Evolutionary conservation across 2,797 vertebrate species (phyloP).

Genomic region (Esox lucius): DNA sequence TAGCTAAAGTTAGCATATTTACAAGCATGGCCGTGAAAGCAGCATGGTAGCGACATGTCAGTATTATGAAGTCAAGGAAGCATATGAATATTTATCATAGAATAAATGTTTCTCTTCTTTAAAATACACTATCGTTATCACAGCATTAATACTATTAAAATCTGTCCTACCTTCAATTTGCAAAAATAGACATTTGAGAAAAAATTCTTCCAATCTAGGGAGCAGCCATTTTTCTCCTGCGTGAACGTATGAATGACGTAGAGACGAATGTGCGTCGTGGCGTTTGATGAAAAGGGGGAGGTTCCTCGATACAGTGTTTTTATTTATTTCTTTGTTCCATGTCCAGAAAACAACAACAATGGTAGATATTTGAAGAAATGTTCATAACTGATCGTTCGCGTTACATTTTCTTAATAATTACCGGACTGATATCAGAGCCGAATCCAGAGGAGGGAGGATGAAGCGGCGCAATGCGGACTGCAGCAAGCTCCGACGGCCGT

Average conservation of each 20-base stretch:
- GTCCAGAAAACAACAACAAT: conserved; percentile 73
- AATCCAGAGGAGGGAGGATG: conserved; percentile 86
- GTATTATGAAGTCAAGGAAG: background rate
- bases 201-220: background rate
- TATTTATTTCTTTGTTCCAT: conserved; percentile 87
- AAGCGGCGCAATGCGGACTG: conserved; percentile 91
- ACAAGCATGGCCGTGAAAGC: conserved; percentile 58
- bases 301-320: conserved; percentile 72
- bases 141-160: background rate
- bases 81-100: background rate
- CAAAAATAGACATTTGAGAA: background rate
- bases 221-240: conserved; percentile 62
- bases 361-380: conserved; percentile 64
- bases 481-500: conserved; percentile 86
- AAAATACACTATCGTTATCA: fast-evolving
- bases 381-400: conserved; percentile 52
- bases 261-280: conserved; percentile 18
- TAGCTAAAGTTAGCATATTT: background rate
- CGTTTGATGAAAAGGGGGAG: conserved; percentile 66
- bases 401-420: conserved; percentile 57
- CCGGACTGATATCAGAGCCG: conserved; percentile 66
- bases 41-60: background rate
- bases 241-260: conserved; percentile 32
- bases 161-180: conserved; percentile 48
- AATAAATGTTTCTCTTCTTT: fast-evolving